Conservation (phyloP, 2,797 vertebrate species). For the Muscicapa comitata region DNA sequence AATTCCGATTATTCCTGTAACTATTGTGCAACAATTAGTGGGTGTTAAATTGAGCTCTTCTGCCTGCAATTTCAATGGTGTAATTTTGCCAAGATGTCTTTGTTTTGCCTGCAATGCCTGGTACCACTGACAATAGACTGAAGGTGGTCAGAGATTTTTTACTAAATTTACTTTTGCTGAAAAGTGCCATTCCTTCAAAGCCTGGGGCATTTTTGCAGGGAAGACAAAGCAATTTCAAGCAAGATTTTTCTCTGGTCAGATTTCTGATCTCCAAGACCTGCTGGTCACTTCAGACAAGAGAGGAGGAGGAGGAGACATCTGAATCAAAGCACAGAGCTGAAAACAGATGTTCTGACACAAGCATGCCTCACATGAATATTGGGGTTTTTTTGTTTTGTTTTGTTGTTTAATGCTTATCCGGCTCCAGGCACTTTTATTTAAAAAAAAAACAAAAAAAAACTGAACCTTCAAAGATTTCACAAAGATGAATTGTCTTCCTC, state of each 20-base stretch:
- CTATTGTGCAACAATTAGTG: slow-evolving; percentile 53
- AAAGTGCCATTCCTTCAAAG: not conserved
- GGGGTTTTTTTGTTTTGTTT: not conserved
- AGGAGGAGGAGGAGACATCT: not conserved
- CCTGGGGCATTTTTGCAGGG: not conserved
- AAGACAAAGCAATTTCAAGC: not conserved
- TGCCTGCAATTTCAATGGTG: slow-evolving; percentile 56
- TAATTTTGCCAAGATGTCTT: slow-evolving; percentile 60
- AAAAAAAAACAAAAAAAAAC: not conserved
- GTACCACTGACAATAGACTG: slow-evolving; percentile 13
- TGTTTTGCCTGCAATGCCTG: slow-evolving; percentile 30
- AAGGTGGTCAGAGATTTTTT: not conserved
- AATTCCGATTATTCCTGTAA: slow-evolving; percentile 50
- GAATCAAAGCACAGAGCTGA: not conserved
- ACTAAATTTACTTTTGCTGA: slow-evolving; percentile 44
- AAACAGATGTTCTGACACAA: slow-evolving; percentile 35
- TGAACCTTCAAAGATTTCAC: slow-evolving; percentile 18
- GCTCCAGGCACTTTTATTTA: not conserved
- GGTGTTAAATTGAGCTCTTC: slow-evolving; percentile 58
- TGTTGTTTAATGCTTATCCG: not conserved
- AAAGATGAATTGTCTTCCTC: slow-evolving; percentile 5
- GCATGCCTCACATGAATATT: not conserved
- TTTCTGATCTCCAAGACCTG: not conserved
- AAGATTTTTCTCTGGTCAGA: not conserved
- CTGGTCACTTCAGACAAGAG: slow-evolving; percentile 12